phyloP scores from a whole-genome alignment of 2,797 vertebrate species.

The Lepus townsendii region DNA sequence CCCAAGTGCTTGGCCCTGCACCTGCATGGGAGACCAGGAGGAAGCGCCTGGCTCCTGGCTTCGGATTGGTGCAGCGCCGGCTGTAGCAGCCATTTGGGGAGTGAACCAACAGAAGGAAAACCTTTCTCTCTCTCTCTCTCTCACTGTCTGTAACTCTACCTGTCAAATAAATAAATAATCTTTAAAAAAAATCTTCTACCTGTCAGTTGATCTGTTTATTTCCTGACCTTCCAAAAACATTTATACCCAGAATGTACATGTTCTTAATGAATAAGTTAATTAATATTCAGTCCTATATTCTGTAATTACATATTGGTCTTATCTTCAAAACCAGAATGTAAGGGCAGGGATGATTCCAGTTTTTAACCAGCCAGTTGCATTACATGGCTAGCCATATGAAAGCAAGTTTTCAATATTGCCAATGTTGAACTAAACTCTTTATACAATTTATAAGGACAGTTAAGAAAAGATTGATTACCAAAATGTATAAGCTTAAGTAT shows the following conservation, averaged over 20 bases:
- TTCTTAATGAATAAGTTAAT: constrained; percentile 44
- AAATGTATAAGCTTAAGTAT: constrained; percentile 41
- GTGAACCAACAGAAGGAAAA: too few species aligned
- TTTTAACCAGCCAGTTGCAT: not conserved
- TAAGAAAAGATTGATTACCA: constrained; percentile 15
- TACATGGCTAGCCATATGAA: not conserved
- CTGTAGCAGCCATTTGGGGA: too few species aligned
- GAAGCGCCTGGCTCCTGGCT: too few species aligned
- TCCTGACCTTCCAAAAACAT: constrained; percentile 8
- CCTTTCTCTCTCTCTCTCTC: too few species aligned
- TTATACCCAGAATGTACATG: constrained; percentile 12
- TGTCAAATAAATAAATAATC: too few species aligned
- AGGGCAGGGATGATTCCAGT: not conserved
- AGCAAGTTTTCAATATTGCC: not conserved
- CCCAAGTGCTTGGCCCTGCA: too few species aligned
- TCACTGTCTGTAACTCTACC: too few species aligned
- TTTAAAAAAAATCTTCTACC: not conserved
- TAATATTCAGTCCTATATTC: constrained; percentile 6
- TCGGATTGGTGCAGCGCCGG: too few species aligned
- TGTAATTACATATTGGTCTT: not conserved
- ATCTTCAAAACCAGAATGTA: constrained; percentile 25
- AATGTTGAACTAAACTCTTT: constrained; percentile 25
- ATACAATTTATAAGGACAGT: not conserved
- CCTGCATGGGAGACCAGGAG: too few species aligned
- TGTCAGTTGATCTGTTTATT: constrained; percentile 8